Base-by-base conservation (phyloP, 1,140 invertebrate genomes). In the Dreissena rostriformis region DNA sequence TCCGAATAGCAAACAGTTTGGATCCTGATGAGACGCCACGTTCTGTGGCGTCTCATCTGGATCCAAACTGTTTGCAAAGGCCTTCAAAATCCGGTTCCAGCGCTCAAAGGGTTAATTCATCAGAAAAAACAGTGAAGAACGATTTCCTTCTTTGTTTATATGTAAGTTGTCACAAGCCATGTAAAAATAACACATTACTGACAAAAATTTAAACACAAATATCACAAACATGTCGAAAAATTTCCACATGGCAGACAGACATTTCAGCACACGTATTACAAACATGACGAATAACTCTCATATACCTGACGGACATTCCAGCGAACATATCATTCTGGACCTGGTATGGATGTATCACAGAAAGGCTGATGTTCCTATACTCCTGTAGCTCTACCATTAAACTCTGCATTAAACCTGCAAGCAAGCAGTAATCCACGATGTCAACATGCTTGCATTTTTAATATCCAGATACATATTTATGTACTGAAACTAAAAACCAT, bases 301-400 rank as follows among this genome's bases (percentile, higher is more conserved):
- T 17, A 28, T n/a, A 88, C 88, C 87, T 88, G 52, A 86, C 75
- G 22, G 67, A 80, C 49, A 80, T 82, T 0, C 90, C 90, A 63
- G 86, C 86, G 86, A 90, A 91, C 90, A 90, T 91, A 0, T 80
- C 74, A 65, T 90, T 91, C 61, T 90, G 86, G 2, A 91, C 84
- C 10, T 87, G 86, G 61, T 90, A 91, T 22, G 90, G 90, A 70
- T 91, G 87, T 8, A 90, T 66, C 4, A 74, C 85, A 11, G 90
- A 90, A 10, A 87, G 84, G 17, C 81, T 73, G 17, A 91, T 84
- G 14, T 82, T 85, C n/a, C 57, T 65, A 28, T 86, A 78, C 17
- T 67, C 68, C 26, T 51, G 29, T 73, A 86, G 63, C 63, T 91
- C 89, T 49, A 79, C 53, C 24, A 57, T 22, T 49, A 90, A 68